These are phyloP conservation scores for Seira ritae DNA, from an alignment of 2,888 invertebrate species.

Conservation along the genomic window DNA sequence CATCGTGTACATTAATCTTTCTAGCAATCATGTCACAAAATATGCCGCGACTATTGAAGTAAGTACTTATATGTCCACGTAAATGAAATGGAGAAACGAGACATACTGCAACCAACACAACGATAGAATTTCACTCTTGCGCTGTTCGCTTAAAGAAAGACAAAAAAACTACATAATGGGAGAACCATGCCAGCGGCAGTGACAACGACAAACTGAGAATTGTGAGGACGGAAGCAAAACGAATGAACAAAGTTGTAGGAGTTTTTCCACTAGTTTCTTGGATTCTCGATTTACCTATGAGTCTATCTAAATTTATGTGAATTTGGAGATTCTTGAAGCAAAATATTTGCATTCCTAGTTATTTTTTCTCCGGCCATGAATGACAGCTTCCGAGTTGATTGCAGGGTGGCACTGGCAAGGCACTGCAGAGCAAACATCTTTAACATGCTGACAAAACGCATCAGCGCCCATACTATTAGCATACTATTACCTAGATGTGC, in stretches of 20 bases:
- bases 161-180: neutral
- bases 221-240: no score
- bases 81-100: neutral
- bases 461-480: no score
- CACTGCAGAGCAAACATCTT: conserved; percentile 34
- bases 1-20: conserved; percentile 64
- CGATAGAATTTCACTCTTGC: neutral
- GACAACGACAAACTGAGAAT: conserved; percentile 24
- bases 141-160: neutral
- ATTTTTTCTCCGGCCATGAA: neutral
- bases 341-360: neutral
- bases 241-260: conserved; percentile 42
- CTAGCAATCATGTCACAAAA: conserved; percentile 62
- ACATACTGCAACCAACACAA: neutral
- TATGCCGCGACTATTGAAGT: conserved; percentile 22
- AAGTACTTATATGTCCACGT: neutral
- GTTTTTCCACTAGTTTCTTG: conserved; percentile 18
- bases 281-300: neutral
- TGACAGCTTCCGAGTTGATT: conserved; percentile 27
- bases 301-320: neutral
- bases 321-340: neutral
- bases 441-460: conserved; percentile 41
- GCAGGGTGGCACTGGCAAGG: conserved; percentile 40
- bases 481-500: no score
- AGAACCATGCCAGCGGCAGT: neutral